Conservation (phyloP, 2,888 invertebrate genomes). For the Sturmia bella region DNA sequence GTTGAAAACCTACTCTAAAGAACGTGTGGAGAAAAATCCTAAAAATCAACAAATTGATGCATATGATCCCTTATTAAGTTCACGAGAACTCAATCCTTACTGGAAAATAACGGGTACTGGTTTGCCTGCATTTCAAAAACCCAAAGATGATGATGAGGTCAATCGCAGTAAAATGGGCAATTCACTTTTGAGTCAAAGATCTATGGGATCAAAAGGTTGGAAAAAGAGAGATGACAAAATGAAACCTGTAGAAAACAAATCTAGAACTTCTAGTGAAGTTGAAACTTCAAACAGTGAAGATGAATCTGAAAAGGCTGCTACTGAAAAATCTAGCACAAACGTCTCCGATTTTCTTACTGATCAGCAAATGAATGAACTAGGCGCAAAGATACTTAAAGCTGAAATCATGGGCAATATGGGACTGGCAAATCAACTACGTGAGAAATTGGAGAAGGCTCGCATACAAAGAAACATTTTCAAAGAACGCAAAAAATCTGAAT, state of each 20-base stretch:
- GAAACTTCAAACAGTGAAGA: constrained; percentile 54
- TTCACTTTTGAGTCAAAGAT: constrained; percentile 9
- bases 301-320: constrained; percentile 37
- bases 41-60: constrained; percentile 83
- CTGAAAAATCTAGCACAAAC: constrained; percentile 35
- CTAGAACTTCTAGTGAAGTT: constrained; percentile 2
- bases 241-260: constrained; percentile 19
- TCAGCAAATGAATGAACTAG: constrained; percentile 94
- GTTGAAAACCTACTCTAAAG: constrained; percentile 80
- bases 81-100: constrained; percentile 93
- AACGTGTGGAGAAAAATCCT: constrained; percentile 82
- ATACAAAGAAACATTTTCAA: constrained; percentile 78
- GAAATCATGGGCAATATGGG: constrained; percentile 93
- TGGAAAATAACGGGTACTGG: constrained; percentile 96
- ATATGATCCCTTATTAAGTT: constrained; percentile 87
- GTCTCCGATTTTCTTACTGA: constrained; percentile 84
- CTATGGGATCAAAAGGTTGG: constrained; percentile 54
- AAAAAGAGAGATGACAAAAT: constrained; percentile 53
- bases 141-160: constrained; percentile 79
- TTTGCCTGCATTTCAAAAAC: constrained; percentile 84
- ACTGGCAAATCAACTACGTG: constrained; percentile 87
- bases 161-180: background rate
- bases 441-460: constrained; percentile 88
- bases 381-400: constrained; percentile 95
- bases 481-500: constrained; percentile 60